phyloP scores from a whole-genome alignment of 2,888 invertebrate species.

The Ormyrus rosae region DNA sequence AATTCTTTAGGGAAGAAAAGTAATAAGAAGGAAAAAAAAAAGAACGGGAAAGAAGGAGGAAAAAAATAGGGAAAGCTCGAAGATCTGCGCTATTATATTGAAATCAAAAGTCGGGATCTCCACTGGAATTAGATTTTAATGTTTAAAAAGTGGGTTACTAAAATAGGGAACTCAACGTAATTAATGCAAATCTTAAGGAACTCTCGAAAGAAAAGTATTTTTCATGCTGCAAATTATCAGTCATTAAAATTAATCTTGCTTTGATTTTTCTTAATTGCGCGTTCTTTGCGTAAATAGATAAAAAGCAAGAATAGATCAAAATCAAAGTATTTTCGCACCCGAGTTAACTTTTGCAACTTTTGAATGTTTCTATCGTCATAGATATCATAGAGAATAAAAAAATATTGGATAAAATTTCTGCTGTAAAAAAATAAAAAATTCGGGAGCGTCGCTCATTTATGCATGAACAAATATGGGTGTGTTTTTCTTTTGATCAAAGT shows the following conservation, averaged over 20 bases:
- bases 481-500: constrained; percentile 18
- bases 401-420: constrained; percentile 2
- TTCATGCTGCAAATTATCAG: too few species aligned
- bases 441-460: not conserved
- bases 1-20: constrained; percentile 35
- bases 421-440: too few species aligned
- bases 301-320: too few species aligned
- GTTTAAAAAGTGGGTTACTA: constrained; percentile 44
- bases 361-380: too few species aligned
- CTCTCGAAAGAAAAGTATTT: too few species aligned
- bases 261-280: too few species aligned
- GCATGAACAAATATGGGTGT: not conserved
- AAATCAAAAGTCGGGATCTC: constrained; percentile 46
- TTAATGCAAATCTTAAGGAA: constrained; percentile 45
- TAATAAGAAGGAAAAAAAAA: constrained; percentile 19
- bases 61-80: constrained; percentile 36
- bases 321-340: too few species aligned
- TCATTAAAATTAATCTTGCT: too few species aligned
- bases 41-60: not conserved
- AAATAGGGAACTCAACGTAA: constrained; percentile 37
- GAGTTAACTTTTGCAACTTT: too few species aligned
- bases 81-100: constrained; percentile 38
- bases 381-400: too few species aligned
- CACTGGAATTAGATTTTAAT: constrained; percentile 44
- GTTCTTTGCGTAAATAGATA: too few species aligned